These are phyloP conservation scores for Aricia agestis DNA, from an alignment of 1,140 invertebrate genomes.

Conservation along the genomic window DNA sequence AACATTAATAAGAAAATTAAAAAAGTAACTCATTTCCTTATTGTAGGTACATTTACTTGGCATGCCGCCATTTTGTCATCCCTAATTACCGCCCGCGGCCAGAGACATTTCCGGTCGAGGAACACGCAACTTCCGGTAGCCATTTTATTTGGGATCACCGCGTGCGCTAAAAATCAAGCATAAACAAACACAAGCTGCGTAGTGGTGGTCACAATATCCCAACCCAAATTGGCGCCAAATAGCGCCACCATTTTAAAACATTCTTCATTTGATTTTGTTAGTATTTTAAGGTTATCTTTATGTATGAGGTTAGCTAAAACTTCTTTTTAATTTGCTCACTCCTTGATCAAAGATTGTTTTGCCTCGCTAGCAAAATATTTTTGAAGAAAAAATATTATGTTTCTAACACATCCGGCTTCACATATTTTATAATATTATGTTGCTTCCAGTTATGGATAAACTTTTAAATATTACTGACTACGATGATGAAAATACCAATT, in stretches of 20 bases:
- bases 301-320: neutral
- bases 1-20: slow-evolving; percentile 25
- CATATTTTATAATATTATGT: neutral
- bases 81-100: slow-evolving; percentile 25
- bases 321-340: neutral
- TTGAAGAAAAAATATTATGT: neutral
- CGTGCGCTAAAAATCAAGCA: slow-evolving; percentile 51
- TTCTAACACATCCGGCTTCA: neutral
- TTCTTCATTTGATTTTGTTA: neutral
- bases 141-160: slow-evolving; percentile 28
- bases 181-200: slow-evolving; percentile 58
- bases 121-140: slow-evolving; percentile 24
- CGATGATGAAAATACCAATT: no score
- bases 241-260: neutral
- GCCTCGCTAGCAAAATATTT: neutral
- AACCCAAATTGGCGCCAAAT: neutral
- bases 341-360: neutral
- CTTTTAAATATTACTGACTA: no score
- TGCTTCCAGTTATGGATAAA: no score
- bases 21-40: slow-evolving; percentile 31
- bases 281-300: neutral
- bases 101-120: slow-evolving; percentile 27
- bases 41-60: slow-evolving; percentile 33
- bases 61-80: slow-evolving; percentile 31
- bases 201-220: slow-evolving; percentile 31